Conservation (phyloP, 2,888 invertebrate species). For the Phrixothrix hirtus region DNA sequence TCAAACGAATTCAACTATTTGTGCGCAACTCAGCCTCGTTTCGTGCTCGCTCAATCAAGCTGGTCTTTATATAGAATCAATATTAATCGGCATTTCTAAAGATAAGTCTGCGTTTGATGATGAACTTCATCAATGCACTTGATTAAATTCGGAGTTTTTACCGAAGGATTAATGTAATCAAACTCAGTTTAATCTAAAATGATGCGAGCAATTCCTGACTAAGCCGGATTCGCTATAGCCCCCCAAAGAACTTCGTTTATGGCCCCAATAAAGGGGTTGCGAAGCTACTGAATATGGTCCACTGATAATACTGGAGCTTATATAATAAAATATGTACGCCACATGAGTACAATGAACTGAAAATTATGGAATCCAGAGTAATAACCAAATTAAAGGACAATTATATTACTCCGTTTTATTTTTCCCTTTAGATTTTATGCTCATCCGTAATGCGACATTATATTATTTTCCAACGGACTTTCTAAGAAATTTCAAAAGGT, state of each 20-base stretch:
- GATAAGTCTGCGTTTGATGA: slow-evolving; percentile 40
- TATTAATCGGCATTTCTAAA: slow-evolving; percentile 45
- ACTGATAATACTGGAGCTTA: slow-evolving; percentile 32
- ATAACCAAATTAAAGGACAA: slow-evolving; percentile 28
- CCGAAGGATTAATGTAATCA: slow-evolving; percentile 34
- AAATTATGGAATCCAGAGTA: slow-evolving; percentile 24
- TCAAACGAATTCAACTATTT: slow-evolving; percentile 30
- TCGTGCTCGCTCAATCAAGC: slow-evolving; percentile 42
- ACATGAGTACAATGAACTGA: slow-evolving; percentile 23
- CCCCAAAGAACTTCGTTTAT: slow-evolving; percentile 38
- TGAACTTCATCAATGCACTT: slow-evolving; percentile 32
- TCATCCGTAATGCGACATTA: neutral
- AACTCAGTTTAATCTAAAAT: slow-evolving; percentile 35
- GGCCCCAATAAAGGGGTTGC: slow-evolving; percentile 35
- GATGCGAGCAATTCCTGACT: slow-evolving; percentile 30
- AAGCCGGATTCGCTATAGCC: slow-evolving; percentile 34
- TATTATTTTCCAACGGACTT: neutral
- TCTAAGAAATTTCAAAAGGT: slow-evolving; percentile 4
- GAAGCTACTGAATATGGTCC: slow-evolving; percentile 28
- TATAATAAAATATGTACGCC: slow-evolving; percentile 38
- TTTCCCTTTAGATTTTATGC: slow-evolving; percentile 3
- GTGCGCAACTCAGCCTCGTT: slow-evolving; percentile 20
- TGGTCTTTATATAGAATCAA: slow-evolving; percentile 38
- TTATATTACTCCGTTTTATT: slow-evolving; percentile 10
- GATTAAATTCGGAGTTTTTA: slow-evolving; percentile 33